Evolutionary conservation across 2,888 invertebrate species (phyloP), one percentile per base, ranked within the genome.

Genomic region (Agonopterix subpropinquella): DNA sequence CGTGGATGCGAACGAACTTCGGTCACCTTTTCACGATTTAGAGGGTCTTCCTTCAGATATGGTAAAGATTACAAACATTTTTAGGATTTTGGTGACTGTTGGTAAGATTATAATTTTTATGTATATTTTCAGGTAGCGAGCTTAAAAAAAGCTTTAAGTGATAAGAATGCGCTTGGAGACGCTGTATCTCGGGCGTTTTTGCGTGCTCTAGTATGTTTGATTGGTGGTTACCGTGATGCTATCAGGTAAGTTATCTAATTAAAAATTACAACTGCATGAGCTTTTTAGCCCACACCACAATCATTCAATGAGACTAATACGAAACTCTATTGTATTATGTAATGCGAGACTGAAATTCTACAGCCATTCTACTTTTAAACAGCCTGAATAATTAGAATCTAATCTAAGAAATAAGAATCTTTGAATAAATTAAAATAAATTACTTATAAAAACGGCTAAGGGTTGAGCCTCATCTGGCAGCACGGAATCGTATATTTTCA

Each of bases 221-320:
- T 99, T 65, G 98, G 98, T 45, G 96, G 97, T 55, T 98, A 98
- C 78, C 90, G 96, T 56, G 97, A 98, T 79, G 98, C 97, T 35
- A 91, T 98, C 43, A 93, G 93, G 77, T 92, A 69, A 72, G 69
- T 55, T 37, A 9, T 37, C n/a, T 9, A 10, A 39, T 2, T 39
- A 1, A 39, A 0, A 39, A 39, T 10, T 39, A 39, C 4, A 9
- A 28, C 18, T 18, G 18, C 18, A 18, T 18, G 18, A 4, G 18
- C 18, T 18, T 18, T 1, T 18, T 18, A 28, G 28, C 5, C 28
- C 28, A 5, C 28, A 7, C 28, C 28, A 5, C 28, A 7, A 28
- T 7, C 5, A 7, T 28, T 28, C 1, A 5, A 5, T 28, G 5
- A 5, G 18, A 7, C 28, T 28, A 18, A 18, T 28, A 28, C 4